Conservation (phyloP, 2,888 invertebrate genomes). For the Hirtodrosophila duncani region DNA sequence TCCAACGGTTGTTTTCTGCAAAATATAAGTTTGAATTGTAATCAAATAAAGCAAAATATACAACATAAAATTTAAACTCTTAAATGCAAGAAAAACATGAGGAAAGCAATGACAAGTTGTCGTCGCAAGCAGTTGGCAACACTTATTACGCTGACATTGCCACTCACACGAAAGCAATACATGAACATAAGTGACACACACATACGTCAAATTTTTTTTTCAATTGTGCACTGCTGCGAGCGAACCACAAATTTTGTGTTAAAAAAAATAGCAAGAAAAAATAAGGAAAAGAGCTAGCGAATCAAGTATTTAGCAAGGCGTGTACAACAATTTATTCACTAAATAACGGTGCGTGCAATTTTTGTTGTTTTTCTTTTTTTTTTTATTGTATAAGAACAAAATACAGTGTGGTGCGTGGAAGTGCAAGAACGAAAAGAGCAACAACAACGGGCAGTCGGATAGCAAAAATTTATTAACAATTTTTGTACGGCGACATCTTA, state of each 20-base stretch:
- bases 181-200: slow-evolving; percentile 32
- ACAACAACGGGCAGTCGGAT: slow-evolving; percentile 2
- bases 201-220: slow-evolving; percentile 37
- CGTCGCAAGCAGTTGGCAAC: too few relatives aligned
- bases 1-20: accelerated
- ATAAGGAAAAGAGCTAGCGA: too few relatives aligned
- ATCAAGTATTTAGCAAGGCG: too few relatives aligned
- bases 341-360: not conserved
- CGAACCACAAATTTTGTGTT: slow-evolving; percentile 13
- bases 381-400: slow-evolving; percentile 3
- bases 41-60: not conserved
- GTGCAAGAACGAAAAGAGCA: slow-evolving; percentile 23
- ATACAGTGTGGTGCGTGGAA: slow-evolving; percentile 7
- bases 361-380: slow-evolving; percentile 3
- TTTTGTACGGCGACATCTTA: too few relatives aligned
- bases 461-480: too few relatives aligned
- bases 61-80: too few relatives aligned
- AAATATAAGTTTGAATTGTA: not conserved
- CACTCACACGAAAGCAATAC: slow-evolving; percentile 53
- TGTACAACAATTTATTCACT: too few relatives aligned
- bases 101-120: too few relatives aligned
- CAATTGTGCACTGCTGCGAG: slow-evolving; percentile 35
- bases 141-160: slow-evolving; percentile 37
- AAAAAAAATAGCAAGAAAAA: slow-evolving; percentile 8
- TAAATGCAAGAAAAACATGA: too few relatives aligned